phyloP scores from a whole-genome alignment of 2,797 vertebrate genomes.

The Benthosema pterotum region DNA sequence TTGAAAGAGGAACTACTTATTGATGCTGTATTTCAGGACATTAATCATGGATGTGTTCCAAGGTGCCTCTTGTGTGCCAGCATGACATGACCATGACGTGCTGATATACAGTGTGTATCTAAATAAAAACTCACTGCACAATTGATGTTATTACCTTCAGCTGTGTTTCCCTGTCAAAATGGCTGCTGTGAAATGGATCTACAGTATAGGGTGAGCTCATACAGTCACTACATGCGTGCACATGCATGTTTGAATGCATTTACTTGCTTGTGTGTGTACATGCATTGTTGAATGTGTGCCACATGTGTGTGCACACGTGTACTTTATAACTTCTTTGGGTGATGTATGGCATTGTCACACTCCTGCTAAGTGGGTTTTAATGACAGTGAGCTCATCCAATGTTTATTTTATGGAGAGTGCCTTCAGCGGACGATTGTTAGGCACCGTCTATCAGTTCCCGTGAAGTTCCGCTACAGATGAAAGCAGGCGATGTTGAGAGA shows the following conservation, averaged over 20 bases:
- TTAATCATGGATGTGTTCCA: not conserved
- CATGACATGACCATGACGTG: no score
- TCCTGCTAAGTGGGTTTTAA: slow-evolving; percentile 53
- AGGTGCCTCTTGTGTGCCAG: not conserved
- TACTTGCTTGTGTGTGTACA: not conserved
- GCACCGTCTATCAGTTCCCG: slow-evolving; percentile 41
- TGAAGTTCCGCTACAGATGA: slow-evolving; percentile 37
- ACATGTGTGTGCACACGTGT: not conserved
- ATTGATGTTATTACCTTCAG: no score
- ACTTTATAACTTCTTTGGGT: slow-evolving; percentile 1
- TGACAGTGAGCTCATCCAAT: slow-evolving; percentile 45
- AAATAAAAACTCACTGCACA: no score
- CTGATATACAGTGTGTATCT: no score
- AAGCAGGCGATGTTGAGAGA: slow-evolving; percentile 38
- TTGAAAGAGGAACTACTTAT: not conserved
- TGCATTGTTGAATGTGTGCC: not conserved
- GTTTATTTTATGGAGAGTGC: slow-evolving; percentile 54
- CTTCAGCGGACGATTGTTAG: slow-evolving; percentile 32
- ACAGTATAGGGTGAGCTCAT: no score
- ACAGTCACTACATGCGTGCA: no score
- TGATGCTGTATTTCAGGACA: no score
- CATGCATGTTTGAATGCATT: no score
- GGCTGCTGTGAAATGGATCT: no score
- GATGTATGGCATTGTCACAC: slow-evolving; percentile 20
- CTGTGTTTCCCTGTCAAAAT: no score